A percentile compares a stretch with the other conserved stretches of the same genome.
phyloP scores from a whole-genome alignment of 2,888 invertebrate genomes.

The Lypha dubia region DNA sequence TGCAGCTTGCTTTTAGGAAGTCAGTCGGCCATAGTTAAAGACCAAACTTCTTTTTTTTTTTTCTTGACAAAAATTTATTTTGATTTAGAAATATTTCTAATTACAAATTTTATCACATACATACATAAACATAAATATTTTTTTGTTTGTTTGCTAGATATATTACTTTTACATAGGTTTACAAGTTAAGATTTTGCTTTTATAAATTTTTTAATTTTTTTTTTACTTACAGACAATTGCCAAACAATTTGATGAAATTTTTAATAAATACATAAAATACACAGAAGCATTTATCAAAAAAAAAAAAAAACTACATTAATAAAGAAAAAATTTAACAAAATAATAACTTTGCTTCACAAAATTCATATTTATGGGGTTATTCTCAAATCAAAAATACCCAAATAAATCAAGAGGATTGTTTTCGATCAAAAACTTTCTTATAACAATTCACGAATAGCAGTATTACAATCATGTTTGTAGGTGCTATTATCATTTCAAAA shows the following conservation, averaged over 20 bases:
- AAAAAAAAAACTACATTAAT: too few species aligned
- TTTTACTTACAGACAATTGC: background rate
- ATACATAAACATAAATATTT: conserved; percentile 29
- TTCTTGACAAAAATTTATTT: conserved; percentile 27
- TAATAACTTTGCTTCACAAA: background rate
- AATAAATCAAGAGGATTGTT: too few species aligned
- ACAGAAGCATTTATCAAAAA: background rate
- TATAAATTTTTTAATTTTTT: conserved; percentile 1
- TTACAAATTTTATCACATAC: conserved; percentile 38
- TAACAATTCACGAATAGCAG: too few species aligned
- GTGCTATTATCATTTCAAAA: background rate
- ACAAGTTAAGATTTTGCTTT: background rate
- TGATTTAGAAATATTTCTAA: conserved; percentile 40
- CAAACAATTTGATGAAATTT: background rate
- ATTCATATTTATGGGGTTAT: background rate
- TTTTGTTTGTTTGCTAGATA: conserved; percentile 1
- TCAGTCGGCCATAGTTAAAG: too few species aligned
- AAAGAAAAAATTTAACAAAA: background rate
- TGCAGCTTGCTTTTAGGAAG: too few species aligned
- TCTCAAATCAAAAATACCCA: background rate
- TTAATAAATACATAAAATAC: conserved; percentile 6
- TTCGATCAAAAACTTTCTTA: too few species aligned
- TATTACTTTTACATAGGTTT: background rate
- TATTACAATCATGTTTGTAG: background rate
- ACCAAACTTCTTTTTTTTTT: background rate